A percentile compares a stretch with the other conserved stretches of the same genome.
Evolutionary conservation across 2,113 vertebrate genomes (phyloP).

Genomic region (Labrus mixtus): DNA sequence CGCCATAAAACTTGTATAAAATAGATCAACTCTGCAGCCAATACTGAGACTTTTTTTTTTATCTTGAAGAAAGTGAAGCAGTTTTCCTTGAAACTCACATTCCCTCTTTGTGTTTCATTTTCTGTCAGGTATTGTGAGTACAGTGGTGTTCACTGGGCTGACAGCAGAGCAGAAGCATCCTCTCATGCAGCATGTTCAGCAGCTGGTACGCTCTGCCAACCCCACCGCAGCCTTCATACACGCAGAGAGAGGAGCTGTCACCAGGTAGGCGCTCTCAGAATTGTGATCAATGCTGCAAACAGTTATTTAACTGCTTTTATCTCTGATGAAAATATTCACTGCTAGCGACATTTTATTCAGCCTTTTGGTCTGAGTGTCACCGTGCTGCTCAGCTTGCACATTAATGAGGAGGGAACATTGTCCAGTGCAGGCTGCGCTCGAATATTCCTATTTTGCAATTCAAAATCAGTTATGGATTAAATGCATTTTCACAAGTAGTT

Average conservation of each 20-base stretch:
- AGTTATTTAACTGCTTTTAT: slow-evolving; percentile 47
- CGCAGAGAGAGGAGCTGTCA: slow-evolving; percentile 92
- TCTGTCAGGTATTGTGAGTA: slow-evolving; percentile 89
- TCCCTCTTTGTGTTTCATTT: slow-evolving; percentile 38
- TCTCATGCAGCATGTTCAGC: slow-evolving; percentile 88
- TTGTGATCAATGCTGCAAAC: slow-evolving; percentile 57
- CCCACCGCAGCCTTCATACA: slow-evolving; percentile 89
- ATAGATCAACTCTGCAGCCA: no score
- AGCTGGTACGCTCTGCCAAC: slow-evolving; percentile 91
- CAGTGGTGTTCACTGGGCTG: slow-evolving; percentile 91
- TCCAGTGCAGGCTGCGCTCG: not conserved
- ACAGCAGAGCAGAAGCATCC: slow-evolving; percentile 88
- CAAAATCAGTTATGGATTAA: not conserved
- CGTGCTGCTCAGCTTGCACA: not conserved
- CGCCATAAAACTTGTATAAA: no score
- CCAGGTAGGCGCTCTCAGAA: slow-evolving; percentile 83
- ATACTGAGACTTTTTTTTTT: slow-evolving; percentile 19
- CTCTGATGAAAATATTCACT: slow-evolving; percentile 33
- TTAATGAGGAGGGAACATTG: slow-evolving; percentile 2
- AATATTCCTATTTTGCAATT: not conserved
- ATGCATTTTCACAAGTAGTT: no score
- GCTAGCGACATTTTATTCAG: slow-evolving; percentile 11
- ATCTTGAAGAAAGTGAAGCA: slow-evolving; percentile 13
- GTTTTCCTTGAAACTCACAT: slow-evolving; percentile 33
- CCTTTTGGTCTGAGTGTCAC: slow-evolving; percentile 19